Base-by-base conservation (phyloP, 2,888 invertebrate species). In the Labia minor region DNA sequence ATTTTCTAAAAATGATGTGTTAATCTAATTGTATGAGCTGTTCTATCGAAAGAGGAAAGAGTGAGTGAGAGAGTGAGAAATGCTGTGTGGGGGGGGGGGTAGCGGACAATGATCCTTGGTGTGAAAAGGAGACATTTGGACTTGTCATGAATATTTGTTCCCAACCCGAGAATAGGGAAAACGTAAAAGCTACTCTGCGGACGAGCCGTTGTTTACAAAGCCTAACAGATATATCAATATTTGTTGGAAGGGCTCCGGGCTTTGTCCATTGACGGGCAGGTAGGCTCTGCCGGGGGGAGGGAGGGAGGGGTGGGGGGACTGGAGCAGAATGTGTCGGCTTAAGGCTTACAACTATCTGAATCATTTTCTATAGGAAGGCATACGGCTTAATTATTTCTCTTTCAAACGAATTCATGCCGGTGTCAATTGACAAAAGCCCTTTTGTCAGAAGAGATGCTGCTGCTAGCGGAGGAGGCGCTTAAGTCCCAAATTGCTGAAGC, bases 191-290 rank as follows among this genome's bases (percentile, higher is more conserved):
- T 49, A 49, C 49, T 49, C 49, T 16, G 14, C 49, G 49, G 49
- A 49, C 49, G 49, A 49, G 49, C 49, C n/a, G 49, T 49, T 49
- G 49, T 49, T 49, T 49, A 16, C 49, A 49, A 49, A 49, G 49
- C 2, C 49, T 14, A 49, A 49, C 16, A 49, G 49, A 49, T 49
- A 49, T 16, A 49, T 49, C 49, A 49, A 49, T 49, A 49, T 49
- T 49, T 49, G 49, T 16, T 16, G n/a, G 49, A 49, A 16, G 49
- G 49, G 49, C 49, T 49, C n/a, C 14, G 3, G 4, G 49, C 16
- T n/a, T 49, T 49, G 49, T 49, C 49, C 49, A 49, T 49, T 49
- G 49, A 49, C 49, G 49, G 49, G n/a, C 49, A 49, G 49, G 49
- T 49, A 49, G 16, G n/a, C n/a, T n/a, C n/a, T n/a, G n/a, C n/a